phyloP scores from a whole-genome alignment of 2,888 invertebrate genomes.

The Drosophila borealis region DNA sequence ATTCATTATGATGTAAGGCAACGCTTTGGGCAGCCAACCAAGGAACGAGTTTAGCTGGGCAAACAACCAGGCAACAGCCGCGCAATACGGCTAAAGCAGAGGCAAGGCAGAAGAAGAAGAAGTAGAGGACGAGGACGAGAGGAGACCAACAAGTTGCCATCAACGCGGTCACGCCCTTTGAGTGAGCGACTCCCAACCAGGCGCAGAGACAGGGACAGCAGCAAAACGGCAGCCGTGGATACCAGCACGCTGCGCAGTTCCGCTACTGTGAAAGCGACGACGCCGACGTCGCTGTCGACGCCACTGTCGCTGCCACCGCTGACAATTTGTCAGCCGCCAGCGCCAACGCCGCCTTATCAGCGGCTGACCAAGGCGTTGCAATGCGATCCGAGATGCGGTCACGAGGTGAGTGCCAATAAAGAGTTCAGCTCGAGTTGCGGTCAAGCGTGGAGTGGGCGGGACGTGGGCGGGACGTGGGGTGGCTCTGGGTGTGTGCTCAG shows the following conservation, averaged over 20 bases:
- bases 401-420: constrained; percentile 84
- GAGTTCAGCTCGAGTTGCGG: constrained; percentile 42
- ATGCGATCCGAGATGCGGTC: constrained; percentile 86
- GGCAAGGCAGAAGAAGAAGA: not conserved
- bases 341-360: constrained; percentile 85
- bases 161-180: constrained; percentile 29
- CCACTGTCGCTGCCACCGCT: constrained; percentile 54
- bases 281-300: constrained; percentile 34
- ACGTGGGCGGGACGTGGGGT: not conserved
- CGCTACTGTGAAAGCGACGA: constrained; percentile 70
- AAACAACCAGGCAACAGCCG: constrained; percentile 28
- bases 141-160: constrained; percentile 53
- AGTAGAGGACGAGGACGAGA: not conserved
- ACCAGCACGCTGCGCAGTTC: constrained; percentile 83
- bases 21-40: constrained; percentile 20
- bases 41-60: constrained; percentile 29
- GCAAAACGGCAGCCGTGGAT: constrained; percentile 85
- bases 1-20: constrained; percentile 67
- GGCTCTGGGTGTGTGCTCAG: constrained; percentile 9
- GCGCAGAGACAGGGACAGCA: constrained; percentile 56
- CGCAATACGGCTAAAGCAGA: constrained; percentile 1
- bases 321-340: constrained; percentile 81
- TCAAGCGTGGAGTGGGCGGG: constrained; percentile 34
- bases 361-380: constrained; percentile 86
- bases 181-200: constrained; percentile 28